Base-by-base conservation (phyloP, 2,888 invertebrate species). In the Pterostichus niger region DNA sequence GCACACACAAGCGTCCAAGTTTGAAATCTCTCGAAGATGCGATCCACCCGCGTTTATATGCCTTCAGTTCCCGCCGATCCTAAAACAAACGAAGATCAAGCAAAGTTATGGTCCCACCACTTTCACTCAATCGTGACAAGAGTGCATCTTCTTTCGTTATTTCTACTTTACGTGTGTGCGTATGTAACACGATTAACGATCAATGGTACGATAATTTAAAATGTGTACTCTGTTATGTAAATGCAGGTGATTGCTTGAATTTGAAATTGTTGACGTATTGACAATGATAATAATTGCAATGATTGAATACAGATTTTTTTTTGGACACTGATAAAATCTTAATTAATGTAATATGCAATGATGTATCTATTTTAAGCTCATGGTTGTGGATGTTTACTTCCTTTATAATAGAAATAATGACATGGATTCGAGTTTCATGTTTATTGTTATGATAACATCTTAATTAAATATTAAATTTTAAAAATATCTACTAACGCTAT, bases 361-460 rank as follows among this genome's bases (percentile, higher is more conserved):
- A 64, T 35, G 33, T 64, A 64, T 64, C 64, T 64, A 33, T 35
- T 31, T 33, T 64, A 31, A 59, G 31, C 35, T 64, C 64, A 64
- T 64, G 64, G 33, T 64, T 64, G 13, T 64, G 64, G 64, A 64
- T 64, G 64, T 64, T 64, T 64, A 64, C 64, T 64, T 64, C 64
- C 64, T 33, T 33, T 35, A 35, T 31, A 64, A 64, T 64, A 64
- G 35, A 35, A 64, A 64, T 64, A 64, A 64, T 64, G 64, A 35
- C 64, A 64, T 64, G 13, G 64, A 64, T 64, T 64, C 24, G 24
- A 31, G 31, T 59, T 56, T 56, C 31, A 24, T 24, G 24, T 24
- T 24, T 24, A 24, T 59, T n/a, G 17, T 56, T 59, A 9, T n/a
- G 64, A 64, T 64, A 64, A 64, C 11, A 64, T 64, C 64, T 64